Base-by-base conservation (phyloP, 2,888 invertebrate species). In the Drosophila hawaiiensis region DNA sequence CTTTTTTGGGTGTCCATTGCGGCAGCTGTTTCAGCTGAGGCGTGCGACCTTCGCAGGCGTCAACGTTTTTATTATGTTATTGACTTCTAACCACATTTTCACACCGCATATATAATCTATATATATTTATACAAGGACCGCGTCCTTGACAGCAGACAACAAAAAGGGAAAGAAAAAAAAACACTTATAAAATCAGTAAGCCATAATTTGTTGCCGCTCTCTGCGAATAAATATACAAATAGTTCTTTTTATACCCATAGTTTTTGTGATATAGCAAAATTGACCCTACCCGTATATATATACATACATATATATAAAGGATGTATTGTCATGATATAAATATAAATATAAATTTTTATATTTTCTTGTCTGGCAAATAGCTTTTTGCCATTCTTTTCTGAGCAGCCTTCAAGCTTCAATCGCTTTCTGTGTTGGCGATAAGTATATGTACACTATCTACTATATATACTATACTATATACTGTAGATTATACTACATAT, bases 11-110 rank as follows among this genome's bases (percentile, higher is more conserved):
- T n/a, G n/a, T 39, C 28, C 39, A 41, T 53, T 47, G 50, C 61
- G 68, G 59, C 79, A 70, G 68, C 70, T 70, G 75, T 65, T 58
- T 43, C 61, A 54, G 22, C 39, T 63, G 63, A 50, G 61, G 76
- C 74, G 35, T 68, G 80, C 68, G 90, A 86, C 90, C 87, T 87
- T 87, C 86, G 69, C 52, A 56, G 61, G 65, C 70, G 67, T 64
- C 75, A 73, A 76, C 73, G 87, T 76, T 89, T 85, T 90, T 82
- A 85, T 89, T 78, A 82, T 85, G 84, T 78, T 89, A 86, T 90
- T 89, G 91, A 90, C 87, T 86, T 78, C 89, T 76, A 86, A 75
- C 87, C 90, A 90, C 84, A 86, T 80, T 87, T 90, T 87, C 83
- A 74, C 89, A 86, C 87, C 87, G 77, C 73, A 84, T 70, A 76